Evolutionary conservation across 2,888 invertebrate genomes (phyloP), one percentile per base, ranked within the genome.

Genomic region (Dasysyrphus albostriatus): DNA sequence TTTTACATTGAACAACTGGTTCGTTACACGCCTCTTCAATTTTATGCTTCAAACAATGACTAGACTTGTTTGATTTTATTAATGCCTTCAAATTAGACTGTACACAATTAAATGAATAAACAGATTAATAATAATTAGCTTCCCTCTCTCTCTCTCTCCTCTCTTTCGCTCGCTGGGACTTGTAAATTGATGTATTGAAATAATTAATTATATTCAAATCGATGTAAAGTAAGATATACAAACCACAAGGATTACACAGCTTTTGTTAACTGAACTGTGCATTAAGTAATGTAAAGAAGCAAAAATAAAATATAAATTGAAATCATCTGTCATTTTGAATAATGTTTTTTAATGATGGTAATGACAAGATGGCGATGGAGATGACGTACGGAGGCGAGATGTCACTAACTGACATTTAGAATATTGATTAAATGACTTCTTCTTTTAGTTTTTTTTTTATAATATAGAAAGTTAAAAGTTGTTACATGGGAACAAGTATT

Each of bases 291-390:
- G n/a, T 10, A 10, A 16, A 19, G 9, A 42, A 42, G 19, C 10
- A 9, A 39, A 34, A 39, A 61, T 3, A 16, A 29, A 63, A n/a
- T 44, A 44, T n/a, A 54, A n/a, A 72, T 63, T 65, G 73, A 58
- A 44, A 39, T 63, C 73, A 79, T 58, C 65, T 74, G 79, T 51
- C 65, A 79, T 76, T 67, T 29, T 37, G 37, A 51, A 39, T 69
- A 67, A 54, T 54, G 34, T 54, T 39, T 32, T 24, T 32, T 37
- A 69, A 54, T 54, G 69, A 49, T 34, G 49, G 32, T 37, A 34
- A 47, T 65, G 65, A 65, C 47, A 65, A 65, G 47, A 65, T 61
- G 61, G 42, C 39, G 59, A 61, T 24, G 12, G 24, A 61, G 24
- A 61, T 61, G 63, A 39, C 16, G 19, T 37, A 16, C 24, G 12